phyloP scores from a whole-genome alignment of 2,113 vertebrate species.

The Catharus bicknelli region DNA sequence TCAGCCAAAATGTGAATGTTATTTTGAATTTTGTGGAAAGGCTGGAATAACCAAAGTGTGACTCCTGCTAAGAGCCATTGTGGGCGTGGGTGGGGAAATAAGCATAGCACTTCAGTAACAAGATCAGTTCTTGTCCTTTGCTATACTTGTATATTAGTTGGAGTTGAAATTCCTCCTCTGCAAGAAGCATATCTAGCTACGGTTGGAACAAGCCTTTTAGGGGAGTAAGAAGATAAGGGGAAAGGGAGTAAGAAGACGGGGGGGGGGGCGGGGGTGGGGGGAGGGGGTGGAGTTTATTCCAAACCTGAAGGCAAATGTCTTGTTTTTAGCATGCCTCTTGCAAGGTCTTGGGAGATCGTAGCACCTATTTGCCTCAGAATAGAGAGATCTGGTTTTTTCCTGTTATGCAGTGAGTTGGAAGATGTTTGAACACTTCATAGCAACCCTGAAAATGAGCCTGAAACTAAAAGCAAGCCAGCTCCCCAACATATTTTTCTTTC shows the following conservation, averaged over 20 bases:
- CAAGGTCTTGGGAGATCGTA: background rate
- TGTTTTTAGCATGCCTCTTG: background rate
- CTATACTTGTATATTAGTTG: background rate
- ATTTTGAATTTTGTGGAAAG: background rate
- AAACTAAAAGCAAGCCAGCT: background rate
- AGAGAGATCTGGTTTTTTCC: background rate
- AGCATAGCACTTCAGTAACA: background rate
- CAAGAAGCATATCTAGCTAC: background rate
- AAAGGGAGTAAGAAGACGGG: too few relatives aligned
- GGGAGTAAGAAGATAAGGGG: background rate
- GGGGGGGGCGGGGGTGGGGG: background rate
- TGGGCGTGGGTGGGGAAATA: background rate
- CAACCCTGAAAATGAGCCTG: background rate
- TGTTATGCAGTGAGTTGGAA: background rate
- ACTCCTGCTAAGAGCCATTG: background rate
- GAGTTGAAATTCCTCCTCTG: background rate
- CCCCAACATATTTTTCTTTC: background rate
- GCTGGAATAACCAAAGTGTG: background rate
- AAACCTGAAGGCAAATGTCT: background rate
- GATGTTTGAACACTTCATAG: background rate
- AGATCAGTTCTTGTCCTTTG: background rate
- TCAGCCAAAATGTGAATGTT: conserved; percentile 4
- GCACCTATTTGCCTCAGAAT: background rate
- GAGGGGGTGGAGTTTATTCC: background rate
- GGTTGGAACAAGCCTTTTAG: background rate